A percentile compares a stretch with the other conserved stretches of the same genome.
phyloP scores from a whole-genome alignment of 1,140 invertebrate genomes.

The Ruditapes philippinarum region DNA sequence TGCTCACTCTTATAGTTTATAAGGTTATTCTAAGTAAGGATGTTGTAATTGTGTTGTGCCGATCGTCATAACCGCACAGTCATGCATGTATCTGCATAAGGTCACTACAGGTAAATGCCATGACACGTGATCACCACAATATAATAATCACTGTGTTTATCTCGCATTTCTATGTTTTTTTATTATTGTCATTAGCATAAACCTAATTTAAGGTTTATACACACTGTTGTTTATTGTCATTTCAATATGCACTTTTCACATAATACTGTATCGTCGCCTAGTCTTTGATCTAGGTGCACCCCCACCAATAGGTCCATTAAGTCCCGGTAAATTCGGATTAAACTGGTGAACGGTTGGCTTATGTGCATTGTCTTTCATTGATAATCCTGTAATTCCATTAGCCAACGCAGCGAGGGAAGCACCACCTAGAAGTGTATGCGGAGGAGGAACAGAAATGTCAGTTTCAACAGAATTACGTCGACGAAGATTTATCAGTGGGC shows the following conservation, averaged over 20 bases:
- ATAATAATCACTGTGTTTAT: no score
- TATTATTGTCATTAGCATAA: no score
- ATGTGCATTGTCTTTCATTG: constrained; percentile 8
- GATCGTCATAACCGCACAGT: no score
- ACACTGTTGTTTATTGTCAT: background rate
- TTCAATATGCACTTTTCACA: constrained; percentile 25
- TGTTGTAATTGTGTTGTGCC: no score
- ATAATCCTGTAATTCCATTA: constrained; percentile 41
- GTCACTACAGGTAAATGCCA: no score
- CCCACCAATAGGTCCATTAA: constrained; percentile 43
- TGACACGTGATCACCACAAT: no score
- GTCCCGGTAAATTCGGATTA: constrained; percentile 51
- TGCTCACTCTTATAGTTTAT: no score
- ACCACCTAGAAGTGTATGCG: constrained; percentile 18
- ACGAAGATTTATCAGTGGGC: constrained; percentile 57
- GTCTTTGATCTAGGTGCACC: constrained; percentile 47
- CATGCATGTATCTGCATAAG: no score
- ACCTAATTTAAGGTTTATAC: no score
- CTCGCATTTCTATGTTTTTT: no score
- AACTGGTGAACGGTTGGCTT: constrained; percentile 52
- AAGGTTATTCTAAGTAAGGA: no score
- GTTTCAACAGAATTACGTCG: constrained; percentile 60
- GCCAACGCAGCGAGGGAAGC: constrained; percentile 50
- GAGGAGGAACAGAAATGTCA: background rate
- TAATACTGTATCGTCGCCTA: constrained; percentile 65